Base-by-base conservation (phyloP, 2,113 vertebrate genomes). In the Hippotragus niger region DNA sequence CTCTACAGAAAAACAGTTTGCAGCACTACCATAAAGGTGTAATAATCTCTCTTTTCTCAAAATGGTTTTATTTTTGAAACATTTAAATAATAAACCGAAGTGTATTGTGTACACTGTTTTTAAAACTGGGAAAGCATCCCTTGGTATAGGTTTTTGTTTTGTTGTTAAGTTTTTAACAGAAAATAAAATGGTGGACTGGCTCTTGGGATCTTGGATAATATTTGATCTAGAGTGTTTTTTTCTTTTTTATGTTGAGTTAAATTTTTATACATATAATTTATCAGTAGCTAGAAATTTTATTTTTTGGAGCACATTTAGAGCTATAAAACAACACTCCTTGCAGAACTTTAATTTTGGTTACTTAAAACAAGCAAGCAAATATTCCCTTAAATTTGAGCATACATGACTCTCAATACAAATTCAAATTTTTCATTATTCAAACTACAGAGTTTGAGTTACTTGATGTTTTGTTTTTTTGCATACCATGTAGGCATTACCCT, bases 101-200 rank as follows among this genome's bases (percentile, higher is more conserved):
- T 90, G 3, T 94, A 52, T 60, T 57, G 8, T 45, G 16, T 90
- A 78, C 53, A 84, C 64, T 94, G 11, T 60, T 92, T 94, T 92
- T 33, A 84, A 91, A 92, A 53, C 88, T 60, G 31, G 80, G 50
- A 94, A 57, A 40, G 2, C 19, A 91, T 83, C 23, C 17, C 4
- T 88, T 95, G 80, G 90, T 96, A 52, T 14, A 71, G 25, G 88
- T 82, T 31, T 36, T 58, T 55, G 45, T 36, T 29, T 83, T 29
- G 52, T 64, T 88, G 90, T 94, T 27, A 96, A 91, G 25, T 90
- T 96, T 95, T 96, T 27, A 94, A 81, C 92, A 74, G 91, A 94
- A 96, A 93, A 71, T 93, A 91, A 97, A 97, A 88, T 94, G 90
- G 14, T 84, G 25, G 85, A 17, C 15, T 27, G 88, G 16, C 2